Evolutionary conservation across 2,797 vertebrate species (phyloP).

Genomic region (Hippocampus kuda): DNA sequence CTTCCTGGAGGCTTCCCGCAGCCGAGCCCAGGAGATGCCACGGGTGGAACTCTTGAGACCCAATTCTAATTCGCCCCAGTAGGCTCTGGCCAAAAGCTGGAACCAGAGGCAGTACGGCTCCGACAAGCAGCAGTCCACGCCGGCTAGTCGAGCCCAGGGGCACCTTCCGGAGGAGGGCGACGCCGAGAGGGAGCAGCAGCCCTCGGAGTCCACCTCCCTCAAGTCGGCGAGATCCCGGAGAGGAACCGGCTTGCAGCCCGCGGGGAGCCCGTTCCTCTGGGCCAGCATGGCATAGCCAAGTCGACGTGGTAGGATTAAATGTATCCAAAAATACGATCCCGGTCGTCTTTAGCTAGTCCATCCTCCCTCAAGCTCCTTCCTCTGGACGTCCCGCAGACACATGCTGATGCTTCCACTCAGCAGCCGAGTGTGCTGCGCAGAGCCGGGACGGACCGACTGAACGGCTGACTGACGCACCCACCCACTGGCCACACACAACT

Average conservation of each 20-base stretch:
- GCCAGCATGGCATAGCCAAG: constrained; percentile 65
- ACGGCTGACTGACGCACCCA: constrained; percentile 50
- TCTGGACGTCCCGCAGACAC: constrained; percentile 52
- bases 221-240: constrained; percentile 48
- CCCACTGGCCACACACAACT: constrained; percentile 57
- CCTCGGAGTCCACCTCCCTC: constrained; percentile 41
- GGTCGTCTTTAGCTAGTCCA: constrained; percentile 11
- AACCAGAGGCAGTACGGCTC: constrained; percentile 72
- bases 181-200: constrained; percentile 51
- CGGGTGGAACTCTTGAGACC: constrained; percentile 52
- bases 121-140: constrained; percentile 62
- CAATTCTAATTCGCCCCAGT: constrained; percentile 67
- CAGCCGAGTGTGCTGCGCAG: constrained; percentile 48
- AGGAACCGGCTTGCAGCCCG: constrained; percentile 44
- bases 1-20: constrained; percentile 55
- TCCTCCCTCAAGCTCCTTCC: constrained; percentile 42
- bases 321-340: constrained; percentile 9
- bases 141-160: constrained; percentile 65
- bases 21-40: constrained; percentile 55
- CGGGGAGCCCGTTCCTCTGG: constrained; percentile 57
- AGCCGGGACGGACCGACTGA: constrained; percentile 23
- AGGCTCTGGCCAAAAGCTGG: constrained; percentile 64
- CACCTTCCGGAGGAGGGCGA: constrained; percentile 47
- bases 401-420: constrained; percentile 67
- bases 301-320: neutral